Base-by-base conservation (phyloP, 2,113 vertebrate genomes). In the Numenius arquata region DNA sequence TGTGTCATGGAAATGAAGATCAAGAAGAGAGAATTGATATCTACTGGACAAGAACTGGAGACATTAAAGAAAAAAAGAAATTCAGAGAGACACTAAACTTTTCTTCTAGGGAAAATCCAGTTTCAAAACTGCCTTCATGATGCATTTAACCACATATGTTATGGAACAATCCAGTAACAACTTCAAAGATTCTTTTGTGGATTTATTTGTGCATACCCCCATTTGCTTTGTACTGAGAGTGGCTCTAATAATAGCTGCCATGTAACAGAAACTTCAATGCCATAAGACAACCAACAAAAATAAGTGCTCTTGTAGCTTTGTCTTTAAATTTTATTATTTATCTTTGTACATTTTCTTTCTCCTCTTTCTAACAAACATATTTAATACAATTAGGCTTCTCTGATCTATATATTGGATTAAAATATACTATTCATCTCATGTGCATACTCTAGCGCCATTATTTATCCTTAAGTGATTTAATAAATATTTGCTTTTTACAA, bases 221-320 rank as follows among this genome's bases (percentile, higher is more conserved):
- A 10, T 55, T 32, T 88, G 16, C 22, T 7, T 12, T 47, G 6
- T 38, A 40, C 8, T 40, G 25, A 77, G 9, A 36, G 3, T 40
- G 6, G 5, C 26, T 77, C 11, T 76, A 45, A n/a, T 29, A 48
- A 25, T 7, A 79, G 4, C 9, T 34, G 7, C 16, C 21, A 40
- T 56, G 9, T 10, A 75, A 61, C 2, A 73, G 41, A 93, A 85
- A 22, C 5, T 52, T 40, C 9, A 48, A 8, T 50, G 14, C 0
- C 5, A 3, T 34, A 76, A 61, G 12, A 40, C 12, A 12, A n/a
- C 4, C 5, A 61, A 40, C 8, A 93, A 61, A 89, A 82, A n/a
- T 3, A 66, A 8, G 6, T 66, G 6, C 2, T 56, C 6, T 65
- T 17, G 3, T 73, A 40, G 2, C 5, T 75, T 53, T 25, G 0